phyloP scores from a whole-genome alignment of 2,113 vertebrate genomes.

The Thamnophis sirtalis region DNA sequence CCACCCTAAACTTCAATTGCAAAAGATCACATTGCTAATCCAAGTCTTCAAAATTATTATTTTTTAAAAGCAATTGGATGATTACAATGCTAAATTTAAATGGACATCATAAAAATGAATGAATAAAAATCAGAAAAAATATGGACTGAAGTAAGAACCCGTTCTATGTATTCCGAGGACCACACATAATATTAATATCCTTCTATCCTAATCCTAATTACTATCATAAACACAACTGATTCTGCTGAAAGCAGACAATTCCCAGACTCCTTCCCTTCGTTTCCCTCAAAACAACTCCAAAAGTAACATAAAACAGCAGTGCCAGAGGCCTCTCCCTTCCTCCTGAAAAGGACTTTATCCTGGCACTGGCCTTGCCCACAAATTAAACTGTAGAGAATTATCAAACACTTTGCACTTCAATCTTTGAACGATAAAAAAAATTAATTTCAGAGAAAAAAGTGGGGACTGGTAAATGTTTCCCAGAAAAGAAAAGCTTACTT shows the following conservation, averaged over 20 bases:
- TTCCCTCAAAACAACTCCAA: conserved; percentile 47
- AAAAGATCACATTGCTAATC: conserved; percentile 40
- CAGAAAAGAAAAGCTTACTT: conserved; percentile 4
- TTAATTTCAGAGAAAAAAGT: background rate
- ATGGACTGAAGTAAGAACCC: conserved; percentile 43
- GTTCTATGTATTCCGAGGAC: conserved; percentile 15
- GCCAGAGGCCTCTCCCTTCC: conserved; percentile 50
- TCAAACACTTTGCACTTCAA: conserved; percentile 21
- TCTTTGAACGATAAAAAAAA: conserved; percentile 1
- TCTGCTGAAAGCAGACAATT: conserved; percentile 73
- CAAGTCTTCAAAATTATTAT: conserved; percentile 27
- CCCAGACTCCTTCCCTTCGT: conserved; percentile 74
- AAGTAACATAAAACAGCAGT: conserved; percentile 51
- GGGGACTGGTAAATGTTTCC: background rate
- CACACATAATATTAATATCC: conserved; percentile 48
- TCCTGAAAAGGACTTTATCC: conserved; percentile 41
- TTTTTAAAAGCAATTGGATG: conserved; percentile 30
- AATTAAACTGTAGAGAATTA: conserved; percentile 31
- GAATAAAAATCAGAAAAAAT: conserved; percentile 19
- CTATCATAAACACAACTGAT: conserved; percentile 50
- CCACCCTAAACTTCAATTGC: conserved; percentile 14
- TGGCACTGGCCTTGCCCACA: conserved; percentile 35
- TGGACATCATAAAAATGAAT: conserved; percentile 16
- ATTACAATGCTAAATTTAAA: conserved; percentile 31
- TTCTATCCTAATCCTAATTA: conserved; percentile 49